These are phyloP conservation scores for Cardiocondyla obscurior DNA, from an alignment of 1,140 invertebrate species.

Conservation along the genomic window DNA sequence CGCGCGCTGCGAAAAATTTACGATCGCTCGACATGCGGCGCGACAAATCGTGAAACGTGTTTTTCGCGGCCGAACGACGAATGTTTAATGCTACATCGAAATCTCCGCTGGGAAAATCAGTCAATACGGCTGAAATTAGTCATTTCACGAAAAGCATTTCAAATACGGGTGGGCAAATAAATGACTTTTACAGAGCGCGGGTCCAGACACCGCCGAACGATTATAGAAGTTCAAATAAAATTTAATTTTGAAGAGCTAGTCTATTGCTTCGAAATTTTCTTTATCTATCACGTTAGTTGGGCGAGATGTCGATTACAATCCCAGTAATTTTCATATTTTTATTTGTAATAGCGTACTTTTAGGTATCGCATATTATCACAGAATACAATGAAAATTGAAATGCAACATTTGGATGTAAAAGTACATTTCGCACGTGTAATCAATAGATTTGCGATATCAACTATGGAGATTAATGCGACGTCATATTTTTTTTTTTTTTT, in stretches of 20 bases:
- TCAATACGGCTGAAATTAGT: conserved; percentile 23
- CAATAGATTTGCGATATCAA: not conserved
- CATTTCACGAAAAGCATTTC: conserved; percentile 26
- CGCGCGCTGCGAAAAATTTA: conserved; percentile 17
- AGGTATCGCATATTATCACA: not conserved
- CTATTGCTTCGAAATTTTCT: not conserved
- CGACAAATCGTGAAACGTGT: conserved; percentile 7
- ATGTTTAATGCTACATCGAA: conserved; percentile 30
- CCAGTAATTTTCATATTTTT: no score
- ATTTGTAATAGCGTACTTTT: no score
- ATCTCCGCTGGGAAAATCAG: conserved; percentile 32
- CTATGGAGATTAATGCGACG: not conserved
- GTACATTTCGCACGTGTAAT: not conserved
- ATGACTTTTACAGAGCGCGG: not conserved
- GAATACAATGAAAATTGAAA: not conserved
- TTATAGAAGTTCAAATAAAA: not conserved
- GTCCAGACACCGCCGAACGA: not conserved
- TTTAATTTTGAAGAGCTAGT: no score
- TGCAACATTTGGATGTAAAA: not conserved
- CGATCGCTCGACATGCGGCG: not conserved
- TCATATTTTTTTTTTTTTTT: no score
- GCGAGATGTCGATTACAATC: not conserved
- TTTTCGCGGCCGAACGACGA: conserved; percentile 2
- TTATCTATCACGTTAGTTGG: not conserved
- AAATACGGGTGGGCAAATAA: not conserved